These are phyloP conservation scores for Clarias laeviceps DNA, from an alignment of 2,797 vertebrate species.

Conservation along the genomic window DNA sequence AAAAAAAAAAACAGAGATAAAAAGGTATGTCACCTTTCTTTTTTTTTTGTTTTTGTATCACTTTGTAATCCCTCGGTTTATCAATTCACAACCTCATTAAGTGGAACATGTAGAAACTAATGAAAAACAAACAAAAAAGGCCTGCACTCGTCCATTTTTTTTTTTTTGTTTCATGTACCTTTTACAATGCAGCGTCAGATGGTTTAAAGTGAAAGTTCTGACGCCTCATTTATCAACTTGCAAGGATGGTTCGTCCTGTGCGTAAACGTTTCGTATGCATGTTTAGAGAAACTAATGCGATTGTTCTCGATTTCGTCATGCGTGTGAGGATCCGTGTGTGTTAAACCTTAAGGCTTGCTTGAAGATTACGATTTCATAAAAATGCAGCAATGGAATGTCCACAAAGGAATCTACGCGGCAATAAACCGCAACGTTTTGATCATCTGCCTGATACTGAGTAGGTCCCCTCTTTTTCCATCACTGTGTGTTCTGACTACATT, in stretches of 20 bases:
- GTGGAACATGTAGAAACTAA: background rate
- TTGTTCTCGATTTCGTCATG: background rate
- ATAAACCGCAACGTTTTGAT: too few relatives aligned
- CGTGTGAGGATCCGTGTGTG: background rate
- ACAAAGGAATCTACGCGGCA: too few relatives aligned
- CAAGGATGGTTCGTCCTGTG: background rate
- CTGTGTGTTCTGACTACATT: too few relatives aligned
- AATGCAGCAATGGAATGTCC: background rate
- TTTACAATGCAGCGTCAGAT: too few relatives aligned
- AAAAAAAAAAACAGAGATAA: too few relatives aligned
- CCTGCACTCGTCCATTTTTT: background rate
- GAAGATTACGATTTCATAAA: background rate
- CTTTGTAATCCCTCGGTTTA: conserved; percentile 6
- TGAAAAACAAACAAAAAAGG: background rate
- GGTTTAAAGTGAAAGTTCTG: background rate
- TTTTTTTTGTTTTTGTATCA: background rate
- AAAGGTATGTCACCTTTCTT: background rate
- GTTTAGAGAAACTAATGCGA: background rate
- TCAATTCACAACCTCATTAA: conserved; percentile 14
- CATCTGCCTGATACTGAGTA: too few relatives aligned
- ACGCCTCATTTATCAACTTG: background rate
- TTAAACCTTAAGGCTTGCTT: background rate
- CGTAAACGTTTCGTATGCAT: background rate
- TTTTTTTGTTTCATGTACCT: too few relatives aligned
- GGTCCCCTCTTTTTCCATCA: too few relatives aligned